Conservation (phyloP, 2,797 vertebrate genomes). For the Potorous gilbertii region DNA sequence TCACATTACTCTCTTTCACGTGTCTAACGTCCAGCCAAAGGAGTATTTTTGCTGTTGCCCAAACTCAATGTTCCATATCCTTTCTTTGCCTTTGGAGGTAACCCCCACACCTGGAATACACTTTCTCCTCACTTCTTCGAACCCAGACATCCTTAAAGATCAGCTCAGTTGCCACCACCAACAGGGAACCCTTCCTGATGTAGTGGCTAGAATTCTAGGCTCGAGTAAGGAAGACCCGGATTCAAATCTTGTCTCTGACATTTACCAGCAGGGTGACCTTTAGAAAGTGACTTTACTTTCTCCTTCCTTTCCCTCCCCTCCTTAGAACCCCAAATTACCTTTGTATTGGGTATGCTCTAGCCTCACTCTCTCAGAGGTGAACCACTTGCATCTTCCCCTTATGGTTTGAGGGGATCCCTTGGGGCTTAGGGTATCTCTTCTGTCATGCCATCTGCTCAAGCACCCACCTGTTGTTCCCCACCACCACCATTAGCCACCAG, state of each 20-base stretch:
- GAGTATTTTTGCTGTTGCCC: neutral
- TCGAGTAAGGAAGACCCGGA: neutral
- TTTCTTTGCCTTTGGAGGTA: neutral
- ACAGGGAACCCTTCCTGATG: neutral
- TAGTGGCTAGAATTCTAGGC: neutral
- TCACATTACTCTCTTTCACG: neutral
- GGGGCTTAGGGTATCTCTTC: neutral
- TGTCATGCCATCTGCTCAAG: neutral
- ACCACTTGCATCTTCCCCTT: neutral
- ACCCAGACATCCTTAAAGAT: neutral
- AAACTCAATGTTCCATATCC: neutral
- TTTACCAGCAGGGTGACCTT: neutral
- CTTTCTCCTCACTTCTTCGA: neutral
- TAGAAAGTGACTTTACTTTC: neutral
- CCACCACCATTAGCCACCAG: neutral
- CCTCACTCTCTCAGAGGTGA: neutral
- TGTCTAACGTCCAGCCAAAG: neutral
- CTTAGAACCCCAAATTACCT: neutral
- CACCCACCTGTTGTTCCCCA: neutral
- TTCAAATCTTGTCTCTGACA: neutral
- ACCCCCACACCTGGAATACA: neutral
- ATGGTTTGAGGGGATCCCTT: neutral
- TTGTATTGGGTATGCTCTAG: neutral
- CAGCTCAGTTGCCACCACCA: neutral
- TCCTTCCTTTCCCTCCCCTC: neutral